Conservation (phyloP, 2,888 invertebrate species). For the Eremobia ochroleuca region DNA sequence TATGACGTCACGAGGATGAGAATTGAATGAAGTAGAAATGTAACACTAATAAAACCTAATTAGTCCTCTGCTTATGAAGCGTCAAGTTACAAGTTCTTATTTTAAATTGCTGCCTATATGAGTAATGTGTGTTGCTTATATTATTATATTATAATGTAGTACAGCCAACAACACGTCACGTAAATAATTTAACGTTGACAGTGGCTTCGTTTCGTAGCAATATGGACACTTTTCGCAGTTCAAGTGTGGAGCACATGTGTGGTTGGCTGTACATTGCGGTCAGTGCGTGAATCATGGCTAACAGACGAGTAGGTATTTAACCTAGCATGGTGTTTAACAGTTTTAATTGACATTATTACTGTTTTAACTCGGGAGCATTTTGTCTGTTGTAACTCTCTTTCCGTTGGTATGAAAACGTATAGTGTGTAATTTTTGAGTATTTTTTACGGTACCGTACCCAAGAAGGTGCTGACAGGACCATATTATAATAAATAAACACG, state of each 20-base stretch:
- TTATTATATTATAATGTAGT: conserved; percentile 1
- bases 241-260: conserved; percentile 16
- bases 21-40: conserved; percentile 18
- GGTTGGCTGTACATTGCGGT: conserved; percentile 36
- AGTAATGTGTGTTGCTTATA: conserved; percentile 6
- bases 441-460: not conserved
- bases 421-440: not conserved
- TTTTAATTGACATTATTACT: conserved; percentile 59
- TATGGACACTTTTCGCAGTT: not conserved
- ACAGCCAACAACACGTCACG: not conserved
- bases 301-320: conserved; percentile 47
- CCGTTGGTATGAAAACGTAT: not conserved
- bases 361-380: conserved; percentile 36
- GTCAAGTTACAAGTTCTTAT: conserved; percentile 35
- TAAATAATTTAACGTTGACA: not conserved
- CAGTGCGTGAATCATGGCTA: conserved; percentile 54
- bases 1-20: not conserved
- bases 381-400: conserved; percentile 27
- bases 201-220: not conserved
- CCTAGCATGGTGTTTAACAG: conserved; percentile 44
- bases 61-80: conserved; percentile 22
- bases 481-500: not conserved
- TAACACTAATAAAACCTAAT: conserved; percentile 40
- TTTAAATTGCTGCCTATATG: conserved; percentile 25
- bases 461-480: not conserved